Percentiles rank a stretch among this genome's conserved stretches.
These are phyloP conservation scores for Semaprochilodus insignis DNA, from an alignment of 2,797 vertebrate species.

Conservation along the genomic window DNA sequence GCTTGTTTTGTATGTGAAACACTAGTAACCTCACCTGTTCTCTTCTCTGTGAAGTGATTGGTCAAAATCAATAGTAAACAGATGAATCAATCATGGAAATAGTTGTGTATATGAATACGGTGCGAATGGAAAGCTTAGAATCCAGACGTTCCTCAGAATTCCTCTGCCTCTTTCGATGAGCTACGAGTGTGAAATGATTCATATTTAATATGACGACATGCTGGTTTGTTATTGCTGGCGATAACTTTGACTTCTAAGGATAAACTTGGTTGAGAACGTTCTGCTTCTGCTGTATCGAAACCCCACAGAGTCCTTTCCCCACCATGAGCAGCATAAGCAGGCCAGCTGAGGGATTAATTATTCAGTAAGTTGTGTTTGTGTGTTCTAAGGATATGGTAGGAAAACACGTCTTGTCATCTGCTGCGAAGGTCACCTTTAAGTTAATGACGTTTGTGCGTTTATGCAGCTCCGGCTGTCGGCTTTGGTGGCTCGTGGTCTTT, in stretches of 20 bases:
- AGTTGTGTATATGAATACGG: no score
- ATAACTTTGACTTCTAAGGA: neutral
- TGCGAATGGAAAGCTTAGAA: neutral
- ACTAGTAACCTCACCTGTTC: no score
- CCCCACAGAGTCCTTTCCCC: slow-evolving; percentile 2
- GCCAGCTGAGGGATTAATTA: slow-evolving; percentile 12
- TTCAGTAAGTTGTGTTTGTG: slow-evolving; percentile 13
- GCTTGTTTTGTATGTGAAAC: no score
- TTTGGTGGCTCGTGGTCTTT: neutral
- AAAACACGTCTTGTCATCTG: slow-evolving; percentile 26
- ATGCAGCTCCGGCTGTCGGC: slow-evolving; percentile 3
- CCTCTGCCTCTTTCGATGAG: no score
- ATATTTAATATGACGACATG: no score
- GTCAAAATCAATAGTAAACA: no score
- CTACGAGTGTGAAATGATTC: no score
- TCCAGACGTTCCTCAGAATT: neutral
- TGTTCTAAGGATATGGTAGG: neutral
- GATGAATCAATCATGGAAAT: no score
- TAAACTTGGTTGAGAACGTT: neutral
- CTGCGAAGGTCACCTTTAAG: slow-evolving; percentile 35
- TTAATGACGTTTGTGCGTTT: slow-evolving; percentile 16
- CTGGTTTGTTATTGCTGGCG: neutral
- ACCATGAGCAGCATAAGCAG: neutral
- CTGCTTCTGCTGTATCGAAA: neutral
- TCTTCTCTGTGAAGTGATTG: no score